Evolutionary conservation across 2,113 vertebrate genomes (phyloP).

Genomic region (Mustela nigripes): DNA sequence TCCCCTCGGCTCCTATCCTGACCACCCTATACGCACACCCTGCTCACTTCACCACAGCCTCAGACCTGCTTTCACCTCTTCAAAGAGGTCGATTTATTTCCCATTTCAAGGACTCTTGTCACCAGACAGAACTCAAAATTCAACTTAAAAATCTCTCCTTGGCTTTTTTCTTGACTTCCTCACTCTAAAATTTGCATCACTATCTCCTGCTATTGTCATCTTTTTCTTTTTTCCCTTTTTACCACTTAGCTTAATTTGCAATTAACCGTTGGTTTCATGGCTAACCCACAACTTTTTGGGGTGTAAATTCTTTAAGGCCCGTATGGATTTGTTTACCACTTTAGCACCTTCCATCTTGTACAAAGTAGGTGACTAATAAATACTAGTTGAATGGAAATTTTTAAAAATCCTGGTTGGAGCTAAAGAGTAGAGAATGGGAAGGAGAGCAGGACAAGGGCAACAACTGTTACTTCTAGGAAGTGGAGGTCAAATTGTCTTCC

Average conservation of each 20-base stretch:
- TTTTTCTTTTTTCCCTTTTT: too few species aligned
- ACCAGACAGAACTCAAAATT: not conserved
- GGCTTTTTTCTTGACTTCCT: not conserved
- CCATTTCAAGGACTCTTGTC: not conserved
- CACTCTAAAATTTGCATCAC: not conserved
- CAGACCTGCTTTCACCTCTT: not conserved
- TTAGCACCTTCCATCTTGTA: not conserved
- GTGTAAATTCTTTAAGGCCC: not conserved
- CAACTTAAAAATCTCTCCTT: not conserved
- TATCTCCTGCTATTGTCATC: not conserved
- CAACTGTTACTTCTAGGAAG: not conserved
- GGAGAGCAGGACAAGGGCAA: not conserved
- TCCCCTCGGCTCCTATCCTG: not conserved
- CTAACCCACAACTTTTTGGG: not conserved
- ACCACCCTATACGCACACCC: rapidly evolving
- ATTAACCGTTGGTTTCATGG: not conserved
- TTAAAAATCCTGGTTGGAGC: not conserved
- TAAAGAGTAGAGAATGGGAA: not conserved
- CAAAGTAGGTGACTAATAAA: not conserved
- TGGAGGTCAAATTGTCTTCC: not conserved
- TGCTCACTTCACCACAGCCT: not conserved
- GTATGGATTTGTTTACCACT: not conserved
- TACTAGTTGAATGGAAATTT: not conserved
- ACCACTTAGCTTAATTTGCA: not conserved
- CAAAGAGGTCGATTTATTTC: not conserved